Conservation (phyloP, 2,113 vertebrate species). For the Megaptera novaeangliae region DNA sequence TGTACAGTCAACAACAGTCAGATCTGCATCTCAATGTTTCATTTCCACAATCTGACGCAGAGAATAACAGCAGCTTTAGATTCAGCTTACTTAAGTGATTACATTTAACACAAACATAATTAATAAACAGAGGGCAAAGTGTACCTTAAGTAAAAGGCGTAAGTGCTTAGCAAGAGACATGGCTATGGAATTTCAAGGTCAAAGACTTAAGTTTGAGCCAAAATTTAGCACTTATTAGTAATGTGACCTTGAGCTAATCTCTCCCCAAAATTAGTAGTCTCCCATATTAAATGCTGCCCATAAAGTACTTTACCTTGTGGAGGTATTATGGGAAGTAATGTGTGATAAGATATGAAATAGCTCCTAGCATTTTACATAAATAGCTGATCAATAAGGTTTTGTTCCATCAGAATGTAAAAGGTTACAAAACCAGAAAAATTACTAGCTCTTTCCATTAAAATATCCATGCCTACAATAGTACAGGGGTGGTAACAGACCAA, state of each 20-base stretch:
- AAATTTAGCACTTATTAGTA: not conserved
- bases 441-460: constrained; percentile 3
- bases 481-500: not conserved
- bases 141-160: not conserved
- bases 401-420: not conserved
- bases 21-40: not conserved
- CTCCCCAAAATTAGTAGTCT: not conserved
- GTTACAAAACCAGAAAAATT: not conserved
- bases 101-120: not conserved
- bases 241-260: not conserved
- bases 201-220: not conserved
- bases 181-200: not conserved
- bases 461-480: not conserved
- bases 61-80: not conserved
- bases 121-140: not conserved
- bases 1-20: not conserved
- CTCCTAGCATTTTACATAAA: not conserved
- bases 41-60: not conserved
- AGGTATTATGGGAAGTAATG: not conserved
- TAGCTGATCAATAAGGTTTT: not conserved
- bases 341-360: not conserved
- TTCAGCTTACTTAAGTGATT: not conserved
- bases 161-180: not conserved
- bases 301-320: not conserved
- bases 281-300: not conserved